Evolutionary conservation across 2,888 invertebrate species (phyloP).

Genomic region (Pherbina coryleti): DNA sequence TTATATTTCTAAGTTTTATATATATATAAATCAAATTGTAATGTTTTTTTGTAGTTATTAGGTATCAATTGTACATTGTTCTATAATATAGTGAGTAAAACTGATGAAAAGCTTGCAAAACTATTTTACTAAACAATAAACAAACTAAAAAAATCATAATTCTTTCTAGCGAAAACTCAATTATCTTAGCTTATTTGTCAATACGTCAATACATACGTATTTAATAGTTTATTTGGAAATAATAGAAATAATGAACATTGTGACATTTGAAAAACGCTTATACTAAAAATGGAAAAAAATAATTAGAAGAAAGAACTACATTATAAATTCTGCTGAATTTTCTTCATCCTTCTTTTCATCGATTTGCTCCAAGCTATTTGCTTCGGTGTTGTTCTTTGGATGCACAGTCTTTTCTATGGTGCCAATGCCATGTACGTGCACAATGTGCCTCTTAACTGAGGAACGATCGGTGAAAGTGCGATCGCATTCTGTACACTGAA

Average conservation of each 20-base stretch:
- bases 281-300: neutral
- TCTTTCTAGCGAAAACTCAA: too few species aligned
- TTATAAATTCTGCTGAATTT: neutral
- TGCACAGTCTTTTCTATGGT: constrained; percentile 22
- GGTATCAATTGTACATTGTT: constrained; percentile 16
- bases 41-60: neutral
- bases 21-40: neutral
- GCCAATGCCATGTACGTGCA: constrained; percentile 57
- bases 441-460: constrained; percentile 76
- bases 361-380: neutral
- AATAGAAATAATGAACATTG: neutral
- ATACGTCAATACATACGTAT: neutral
- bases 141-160: too few species aligned
- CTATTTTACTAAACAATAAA: constrained; percentile 1
- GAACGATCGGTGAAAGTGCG: constrained; percentile 80
- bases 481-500: constrained; percentile 76
- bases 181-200: too few species aligned
- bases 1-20: constrained; percentile 18
- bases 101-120: neutral
- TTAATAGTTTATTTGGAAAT: neutral
- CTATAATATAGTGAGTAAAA: neutral
- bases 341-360: neutral
- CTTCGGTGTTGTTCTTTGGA: constrained; percentile 18
- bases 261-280: neutral
- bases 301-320: neutral